phyloP scores from a whole-genome alignment of 2,888 invertebrate species.

The Orthosia gothica region DNA sequence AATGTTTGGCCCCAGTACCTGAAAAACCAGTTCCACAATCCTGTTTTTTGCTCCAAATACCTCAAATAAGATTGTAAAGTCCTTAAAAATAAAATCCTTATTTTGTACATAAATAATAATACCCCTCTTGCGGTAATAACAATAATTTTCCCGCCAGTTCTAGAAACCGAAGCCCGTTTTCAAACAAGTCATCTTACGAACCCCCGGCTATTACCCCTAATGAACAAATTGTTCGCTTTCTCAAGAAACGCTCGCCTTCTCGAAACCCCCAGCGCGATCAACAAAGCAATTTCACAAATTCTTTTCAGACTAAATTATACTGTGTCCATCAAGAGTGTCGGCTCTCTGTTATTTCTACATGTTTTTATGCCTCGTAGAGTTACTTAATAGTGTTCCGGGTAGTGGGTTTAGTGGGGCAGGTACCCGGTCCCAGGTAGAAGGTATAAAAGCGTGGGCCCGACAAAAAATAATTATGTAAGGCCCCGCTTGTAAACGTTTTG shows the following conservation, averaged over 20 bases:
- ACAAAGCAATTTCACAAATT: conserved; percentile 78
- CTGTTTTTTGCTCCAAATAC: conserved; percentile 13
- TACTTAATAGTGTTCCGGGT: conserved; percentile 89
- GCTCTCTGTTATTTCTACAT: conserved; percentile 80
- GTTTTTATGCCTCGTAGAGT: conserved; percentile 85
- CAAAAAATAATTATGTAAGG: conserved; percentile 78
- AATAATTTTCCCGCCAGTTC: conserved; percentile 54
- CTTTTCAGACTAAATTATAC: conserved; percentile 78
- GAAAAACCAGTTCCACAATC: conserved; percentile 5
- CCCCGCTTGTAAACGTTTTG: conserved; percentile 74
- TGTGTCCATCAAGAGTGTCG: conserved; percentile 78
- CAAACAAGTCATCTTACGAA: conserved; percentile 45
- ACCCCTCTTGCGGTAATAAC: conserved; percentile 39
- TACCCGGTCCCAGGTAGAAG: conserved; percentile 84
- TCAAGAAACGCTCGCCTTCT: conserved; percentile 52
- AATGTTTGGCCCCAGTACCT: not conserved
- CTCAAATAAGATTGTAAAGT: conserved; percentile 2
- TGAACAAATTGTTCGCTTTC: conserved; percentile 57
- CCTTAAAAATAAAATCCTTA: not conserved
- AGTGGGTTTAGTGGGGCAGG: conserved; percentile 85
- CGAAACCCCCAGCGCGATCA: conserved; percentile 48
- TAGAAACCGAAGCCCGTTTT: conserved; percentile 36
- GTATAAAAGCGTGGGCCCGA: conserved; percentile 75
- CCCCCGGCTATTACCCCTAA: conserved; percentile 52
- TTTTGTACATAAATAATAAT: conserved; percentile 16